Conservation (phyloP, 1,140 invertebrate species). For the Leptestheria dahalacensis region DNA sequence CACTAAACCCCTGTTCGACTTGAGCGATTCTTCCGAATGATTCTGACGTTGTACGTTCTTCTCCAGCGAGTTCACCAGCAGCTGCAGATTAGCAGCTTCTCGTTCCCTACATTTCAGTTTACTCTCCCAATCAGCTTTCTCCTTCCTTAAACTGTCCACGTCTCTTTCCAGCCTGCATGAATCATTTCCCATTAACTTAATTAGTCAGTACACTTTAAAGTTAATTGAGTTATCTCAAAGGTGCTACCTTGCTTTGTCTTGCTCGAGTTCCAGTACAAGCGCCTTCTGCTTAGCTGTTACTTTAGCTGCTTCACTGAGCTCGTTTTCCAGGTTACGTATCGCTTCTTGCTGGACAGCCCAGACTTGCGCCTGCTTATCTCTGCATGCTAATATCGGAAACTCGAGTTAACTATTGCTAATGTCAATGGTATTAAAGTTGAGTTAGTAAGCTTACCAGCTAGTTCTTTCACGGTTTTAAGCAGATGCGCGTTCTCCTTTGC, state of each 20-base stretch:
- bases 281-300: neutral
- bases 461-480: neutral
- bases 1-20: neutral
- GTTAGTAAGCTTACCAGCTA: neutral
- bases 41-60: no score
- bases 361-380: slow-evolving; percentile 11
- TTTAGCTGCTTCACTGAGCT: neutral
- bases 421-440: no score
- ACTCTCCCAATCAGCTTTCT: neutral
- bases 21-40: neutral
- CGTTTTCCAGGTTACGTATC: neutral
- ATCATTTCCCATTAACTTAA: no score
- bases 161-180: neutral
- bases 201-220: no score
- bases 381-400: neutral
- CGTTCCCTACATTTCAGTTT: neutral
- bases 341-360: slow-evolving; percentile 9
- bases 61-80: no score
- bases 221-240: no score
- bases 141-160: neutral
- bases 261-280: neutral
- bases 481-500: neutral
- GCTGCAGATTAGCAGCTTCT: neutral
- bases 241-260: neutral
- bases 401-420: no score